These are phyloP conservation scores for Fistularia commersonii DNA, from an alignment of 2,797 vertebrate genomes.

Conservation along the genomic window DNA sequence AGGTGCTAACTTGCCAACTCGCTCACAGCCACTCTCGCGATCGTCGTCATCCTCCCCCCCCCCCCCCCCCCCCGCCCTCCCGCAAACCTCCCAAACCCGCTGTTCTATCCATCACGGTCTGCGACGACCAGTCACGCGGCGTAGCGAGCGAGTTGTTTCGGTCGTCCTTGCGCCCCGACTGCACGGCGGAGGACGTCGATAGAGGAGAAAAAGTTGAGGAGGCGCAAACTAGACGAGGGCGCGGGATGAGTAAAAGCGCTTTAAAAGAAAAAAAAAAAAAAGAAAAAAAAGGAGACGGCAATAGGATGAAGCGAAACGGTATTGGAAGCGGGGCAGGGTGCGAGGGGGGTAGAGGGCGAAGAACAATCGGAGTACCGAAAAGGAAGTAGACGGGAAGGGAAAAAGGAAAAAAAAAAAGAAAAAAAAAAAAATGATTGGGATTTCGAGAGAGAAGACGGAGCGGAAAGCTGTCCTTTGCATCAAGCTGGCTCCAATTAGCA, in stretches of 20 bases:
- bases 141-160: conserved; percentile 64
- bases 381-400: conserved; percentile 17
- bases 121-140: conserved; percentile 82
- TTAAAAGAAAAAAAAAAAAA: conserved; percentile 1
- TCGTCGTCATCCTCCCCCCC: conserved; percentile 41
- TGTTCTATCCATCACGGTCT: conserved; percentile 71
- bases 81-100: neutral
- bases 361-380: conserved; percentile 20
- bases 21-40: conserved; percentile 90
- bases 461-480: conserved; percentile 70
- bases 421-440: conserved; percentile 12
- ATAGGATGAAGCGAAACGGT: conserved; percentile 14
- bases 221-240: conserved; percentile 1
- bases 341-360: conserved; percentile 1
- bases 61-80: neutral
- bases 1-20: conserved; percentile 98
- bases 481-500: conserved; percentile 99
- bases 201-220: conserved; percentile 7
- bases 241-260: conserved; percentile 29
- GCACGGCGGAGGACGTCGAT: conserved; percentile 55
- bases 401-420: conserved; percentile 5
- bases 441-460: conserved; percentile 42
- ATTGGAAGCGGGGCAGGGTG: conserved; percentile 13
- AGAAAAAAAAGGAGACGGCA: conserved; percentile 2
- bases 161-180: conserved; percentile 67